phyloP scores from a whole-genome alignment of 2,888 invertebrate species.

The Ophion costatus region DNA sequence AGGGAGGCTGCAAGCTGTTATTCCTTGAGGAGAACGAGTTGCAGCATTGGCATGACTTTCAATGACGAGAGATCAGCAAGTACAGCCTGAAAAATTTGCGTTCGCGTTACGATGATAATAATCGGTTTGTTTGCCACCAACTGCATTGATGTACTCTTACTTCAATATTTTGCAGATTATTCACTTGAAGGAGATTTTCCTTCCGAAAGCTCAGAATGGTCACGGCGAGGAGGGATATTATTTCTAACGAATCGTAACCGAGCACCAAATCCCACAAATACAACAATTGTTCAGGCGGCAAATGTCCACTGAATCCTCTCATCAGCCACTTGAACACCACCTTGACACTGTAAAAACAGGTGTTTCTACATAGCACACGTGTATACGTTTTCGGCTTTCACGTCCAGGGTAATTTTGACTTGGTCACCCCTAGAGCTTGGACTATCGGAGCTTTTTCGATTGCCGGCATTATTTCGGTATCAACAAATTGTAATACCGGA shows the following conservation, averaged over 20 bases:
- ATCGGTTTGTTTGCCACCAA: neutral
- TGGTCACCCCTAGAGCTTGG: too few relatives aligned
- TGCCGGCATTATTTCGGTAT: too few relatives aligned
- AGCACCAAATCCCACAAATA: conserved; percentile 96
- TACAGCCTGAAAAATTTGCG: conserved; percentile 86
- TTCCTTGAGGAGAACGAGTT: conserved; percentile 90
- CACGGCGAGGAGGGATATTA: conserved; percentile 93
- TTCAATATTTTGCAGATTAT: conserved; percentile 92
- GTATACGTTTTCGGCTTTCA: too few relatives aligned
- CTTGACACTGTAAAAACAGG: conserved; percentile 88
- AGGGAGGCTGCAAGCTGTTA: conserved; percentile 71
- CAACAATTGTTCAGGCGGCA: conserved; percentile 96
- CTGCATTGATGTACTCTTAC: conserved; percentile 74
- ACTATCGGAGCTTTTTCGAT: too few relatives aligned
- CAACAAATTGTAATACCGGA: too few relatives aligned
- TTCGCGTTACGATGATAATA: neutral
- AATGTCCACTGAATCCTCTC: conserved; percentile 97
- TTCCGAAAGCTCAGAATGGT: conserved; percentile 94
- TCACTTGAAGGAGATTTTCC: conserved; percentile 91
- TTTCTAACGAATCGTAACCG: conserved; percentile 96
- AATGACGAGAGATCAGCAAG: conserved; percentile 94
- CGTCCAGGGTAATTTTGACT: too few relatives aligned
- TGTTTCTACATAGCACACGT: neutral
- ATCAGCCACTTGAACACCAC: conserved; percentile 98
- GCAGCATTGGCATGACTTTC: conserved; percentile 92